Conservation (phyloP, 2,113 vertebrate genomes). For the Marmota flaviventris region DNA sequence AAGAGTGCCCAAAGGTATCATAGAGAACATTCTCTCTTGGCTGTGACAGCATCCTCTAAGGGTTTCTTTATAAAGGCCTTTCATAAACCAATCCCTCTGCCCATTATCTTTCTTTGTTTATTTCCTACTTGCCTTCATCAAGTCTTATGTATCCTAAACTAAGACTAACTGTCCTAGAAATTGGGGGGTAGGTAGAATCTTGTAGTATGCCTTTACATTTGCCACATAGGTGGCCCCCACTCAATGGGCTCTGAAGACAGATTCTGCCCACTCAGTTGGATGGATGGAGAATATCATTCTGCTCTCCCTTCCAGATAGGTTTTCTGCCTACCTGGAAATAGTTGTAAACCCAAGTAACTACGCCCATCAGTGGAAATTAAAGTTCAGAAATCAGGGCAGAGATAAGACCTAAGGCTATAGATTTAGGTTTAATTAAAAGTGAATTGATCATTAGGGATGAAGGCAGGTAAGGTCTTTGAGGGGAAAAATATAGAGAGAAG, state of each 20-base stretch:
- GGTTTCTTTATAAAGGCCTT: background rate
- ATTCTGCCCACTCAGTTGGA: background rate
- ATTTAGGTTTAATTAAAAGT: constrained; percentile 35
- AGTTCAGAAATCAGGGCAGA: constrained; percentile 32
- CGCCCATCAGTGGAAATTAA: constrained; percentile 20
- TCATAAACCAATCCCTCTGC: background rate
- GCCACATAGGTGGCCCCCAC: background rate
- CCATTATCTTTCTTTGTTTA: background rate
- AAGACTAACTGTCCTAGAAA: background rate
- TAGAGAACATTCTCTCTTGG: background rate
- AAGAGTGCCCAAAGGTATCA: background rate
- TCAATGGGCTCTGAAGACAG: background rate
- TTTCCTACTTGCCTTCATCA: background rate
- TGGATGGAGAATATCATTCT: background rate
- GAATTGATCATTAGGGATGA: background rate
- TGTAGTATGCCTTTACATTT: background rate
- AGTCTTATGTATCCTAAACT: background rate
- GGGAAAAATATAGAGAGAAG: background rate
- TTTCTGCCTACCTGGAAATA: background rate
- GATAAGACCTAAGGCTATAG: background rate
- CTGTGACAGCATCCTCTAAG: background rate
- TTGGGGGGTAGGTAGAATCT: constrained; percentile 6
- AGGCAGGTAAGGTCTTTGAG: background rate
- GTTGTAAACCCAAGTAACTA: background rate
- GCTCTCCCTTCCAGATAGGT: background rate